phyloP scores from a whole-genome alignment of 2,888 invertebrate genomes.

The Cerceris ruficornis region DNA sequence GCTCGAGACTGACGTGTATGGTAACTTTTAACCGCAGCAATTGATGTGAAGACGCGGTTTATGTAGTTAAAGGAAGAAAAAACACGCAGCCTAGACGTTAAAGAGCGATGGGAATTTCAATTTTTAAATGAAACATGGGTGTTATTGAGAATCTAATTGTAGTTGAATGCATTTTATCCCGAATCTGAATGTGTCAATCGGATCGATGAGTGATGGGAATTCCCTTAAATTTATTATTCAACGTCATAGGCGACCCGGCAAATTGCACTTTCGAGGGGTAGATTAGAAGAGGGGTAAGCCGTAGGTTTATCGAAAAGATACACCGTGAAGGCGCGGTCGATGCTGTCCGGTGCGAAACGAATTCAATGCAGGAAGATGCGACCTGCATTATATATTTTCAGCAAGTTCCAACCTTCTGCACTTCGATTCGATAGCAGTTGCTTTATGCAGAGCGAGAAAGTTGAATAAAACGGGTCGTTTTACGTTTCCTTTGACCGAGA shows the following conservation, averaged over 20 bases:
- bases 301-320: constrained; percentile 68
- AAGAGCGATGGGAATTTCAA: no score
- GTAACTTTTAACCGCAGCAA: no score
- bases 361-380: constrained; percentile 23
- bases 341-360: constrained; percentile 26
- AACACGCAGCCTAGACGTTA: no score
- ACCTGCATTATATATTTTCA: constrained; percentile 1
- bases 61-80: no score
- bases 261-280: constrained; percentile 18
- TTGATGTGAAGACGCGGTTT: no score
- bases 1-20: no score
- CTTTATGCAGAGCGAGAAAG: no score
- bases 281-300: constrained; percentile 11
- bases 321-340: constrained; percentile 47
- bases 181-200: neutral
- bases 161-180: neutral
- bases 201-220: neutral
- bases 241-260: neutral
- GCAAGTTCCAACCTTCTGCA: neutral
- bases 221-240: neutral
- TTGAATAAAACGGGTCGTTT: no score
- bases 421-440: neutral
- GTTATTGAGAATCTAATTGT: neutral
- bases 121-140: no score
- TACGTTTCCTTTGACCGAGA: no score